phyloP scores from a whole-genome alignment of 2,888 invertebrate species.

The Linnaemya vulpina region DNA sequence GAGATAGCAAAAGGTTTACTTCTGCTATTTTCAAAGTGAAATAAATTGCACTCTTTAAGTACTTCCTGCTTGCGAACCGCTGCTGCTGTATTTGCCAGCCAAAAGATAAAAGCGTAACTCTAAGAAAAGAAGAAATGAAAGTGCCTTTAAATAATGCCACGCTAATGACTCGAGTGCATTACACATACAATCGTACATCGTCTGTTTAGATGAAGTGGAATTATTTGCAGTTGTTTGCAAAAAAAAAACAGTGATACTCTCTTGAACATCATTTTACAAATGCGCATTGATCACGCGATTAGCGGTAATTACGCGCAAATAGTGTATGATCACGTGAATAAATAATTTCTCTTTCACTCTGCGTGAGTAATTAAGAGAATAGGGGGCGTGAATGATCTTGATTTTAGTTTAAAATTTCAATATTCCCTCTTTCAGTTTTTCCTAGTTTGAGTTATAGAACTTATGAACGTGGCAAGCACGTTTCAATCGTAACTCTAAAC shows the following conservation, averaged over 20 bases:
- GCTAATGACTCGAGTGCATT: not conserved
- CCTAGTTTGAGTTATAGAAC: no score
- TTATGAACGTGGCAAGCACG: no score
- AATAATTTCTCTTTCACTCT: not conserved
- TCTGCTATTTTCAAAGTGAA: not conserved
- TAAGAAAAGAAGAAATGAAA: not conserved
- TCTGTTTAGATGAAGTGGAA: not conserved
- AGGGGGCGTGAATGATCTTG: no score
- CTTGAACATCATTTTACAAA: not conserved
- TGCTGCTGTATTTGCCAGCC: not conserved
- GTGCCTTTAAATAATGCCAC: not conserved
- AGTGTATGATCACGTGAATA: not conserved
- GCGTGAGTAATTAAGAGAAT: no score
- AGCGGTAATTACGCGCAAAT: not conserved
- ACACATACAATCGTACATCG: no score
- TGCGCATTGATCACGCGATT: not conserved
- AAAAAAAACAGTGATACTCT: conserved; percentile 6
- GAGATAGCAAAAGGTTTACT: not conserved
- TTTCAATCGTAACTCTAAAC: no score
- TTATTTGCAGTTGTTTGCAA: not conserved
- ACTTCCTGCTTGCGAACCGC: conserved; percentile 8
- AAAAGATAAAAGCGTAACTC: not conserved
- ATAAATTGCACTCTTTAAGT: conserved; percentile 9
- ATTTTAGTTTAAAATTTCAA: no score
- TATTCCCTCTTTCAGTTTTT: no score